Conservation (phyloP, 2,113 vertebrate genomes). For the Osmerus mordax region DNA sequence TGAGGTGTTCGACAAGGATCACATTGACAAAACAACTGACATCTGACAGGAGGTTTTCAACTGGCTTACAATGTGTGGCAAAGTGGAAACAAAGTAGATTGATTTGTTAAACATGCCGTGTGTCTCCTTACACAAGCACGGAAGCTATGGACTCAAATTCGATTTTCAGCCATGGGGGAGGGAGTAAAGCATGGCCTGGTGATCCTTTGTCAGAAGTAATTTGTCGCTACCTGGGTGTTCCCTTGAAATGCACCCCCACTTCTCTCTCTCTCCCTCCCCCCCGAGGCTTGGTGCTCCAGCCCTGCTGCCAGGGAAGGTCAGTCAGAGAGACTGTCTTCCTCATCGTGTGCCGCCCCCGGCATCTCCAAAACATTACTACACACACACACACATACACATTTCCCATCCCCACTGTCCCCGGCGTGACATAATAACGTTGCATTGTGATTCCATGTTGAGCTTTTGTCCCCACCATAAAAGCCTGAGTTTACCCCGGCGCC, state of each 20-base stretch:
- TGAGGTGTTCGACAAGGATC: no score
- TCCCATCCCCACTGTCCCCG: slow-evolving; percentile 35
- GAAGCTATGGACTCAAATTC: slow-evolving; percentile 11
- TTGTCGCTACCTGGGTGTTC: slow-evolving; percentile 23
- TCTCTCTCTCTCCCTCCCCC: neutral
- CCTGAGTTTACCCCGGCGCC: slow-evolving; percentile 41
- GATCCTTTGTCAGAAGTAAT: slow-evolving; percentile 11
- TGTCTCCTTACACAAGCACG: neutral
- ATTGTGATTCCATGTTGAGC: slow-evolving; percentile 63
- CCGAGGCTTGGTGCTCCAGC: neutral
- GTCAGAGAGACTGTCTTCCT: neutral
- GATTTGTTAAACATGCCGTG: neutral
- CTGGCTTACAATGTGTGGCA: no score
- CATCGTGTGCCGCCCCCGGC: slow-evolving; percentile 22
- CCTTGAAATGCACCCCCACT: neutral
- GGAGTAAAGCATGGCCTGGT: neutral
- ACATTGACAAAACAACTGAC: no score
- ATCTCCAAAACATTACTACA: slow-evolving; percentile 17
- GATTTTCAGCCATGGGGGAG: slow-evolving; percentile 7
- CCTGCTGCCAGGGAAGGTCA: neutral
- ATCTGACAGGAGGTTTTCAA: no score
- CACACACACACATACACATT: slow-evolving; percentile 10
- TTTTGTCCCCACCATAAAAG: slow-evolving; percentile 61
- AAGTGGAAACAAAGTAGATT: no score
- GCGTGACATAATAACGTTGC: slow-evolving; percentile 66